Percentiles rank a stretch among this genome's conserved stretches.
phyloP scores from a whole-genome alignment of 2,113 vertebrate species.

The Ceyx margarethae region DNA sequence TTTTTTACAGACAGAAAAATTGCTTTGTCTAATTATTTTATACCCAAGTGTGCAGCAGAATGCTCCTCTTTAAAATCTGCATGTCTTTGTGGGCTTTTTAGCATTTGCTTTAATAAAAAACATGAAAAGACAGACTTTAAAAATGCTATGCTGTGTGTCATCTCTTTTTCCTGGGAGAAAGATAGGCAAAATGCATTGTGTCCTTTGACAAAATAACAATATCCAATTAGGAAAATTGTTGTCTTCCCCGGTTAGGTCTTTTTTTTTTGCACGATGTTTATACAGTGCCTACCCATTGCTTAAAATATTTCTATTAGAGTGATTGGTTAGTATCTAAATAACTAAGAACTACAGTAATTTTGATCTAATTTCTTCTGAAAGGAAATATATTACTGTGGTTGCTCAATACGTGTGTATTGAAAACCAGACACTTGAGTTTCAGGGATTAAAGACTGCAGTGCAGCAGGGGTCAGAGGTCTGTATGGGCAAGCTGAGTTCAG shows the following conservation, averaged over 20 bases:
- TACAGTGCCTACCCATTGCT: neutral
- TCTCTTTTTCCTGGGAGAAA: neutral
- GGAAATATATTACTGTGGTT: neutral
- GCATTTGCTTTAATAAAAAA: neutral
- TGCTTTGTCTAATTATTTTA: neutral
- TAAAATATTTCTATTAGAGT: neutral
- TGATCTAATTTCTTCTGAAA: neutral
- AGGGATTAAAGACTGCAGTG: neutral
- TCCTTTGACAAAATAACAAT: neutral
- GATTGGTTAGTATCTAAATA: neutral
- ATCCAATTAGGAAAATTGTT: neutral
- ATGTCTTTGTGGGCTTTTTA: neutral
- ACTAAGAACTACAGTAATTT: neutral
- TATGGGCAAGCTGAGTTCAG: neutral
- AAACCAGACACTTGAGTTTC: neutral
- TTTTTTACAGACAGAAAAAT: neutral
- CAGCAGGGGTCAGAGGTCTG: neutral
- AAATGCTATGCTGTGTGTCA: accelerated
- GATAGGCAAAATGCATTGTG: neutral
- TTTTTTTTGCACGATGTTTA: neutral
- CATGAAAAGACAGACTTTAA: neutral
- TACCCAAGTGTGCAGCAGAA: neutral
- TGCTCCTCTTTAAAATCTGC: neutral
- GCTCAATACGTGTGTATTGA: neutral
- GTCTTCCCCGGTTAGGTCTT: neutral